Evolutionary conservation across 2,888 invertebrate species (phyloP).

Genomic region (Latrodectus elegans): DNA sequence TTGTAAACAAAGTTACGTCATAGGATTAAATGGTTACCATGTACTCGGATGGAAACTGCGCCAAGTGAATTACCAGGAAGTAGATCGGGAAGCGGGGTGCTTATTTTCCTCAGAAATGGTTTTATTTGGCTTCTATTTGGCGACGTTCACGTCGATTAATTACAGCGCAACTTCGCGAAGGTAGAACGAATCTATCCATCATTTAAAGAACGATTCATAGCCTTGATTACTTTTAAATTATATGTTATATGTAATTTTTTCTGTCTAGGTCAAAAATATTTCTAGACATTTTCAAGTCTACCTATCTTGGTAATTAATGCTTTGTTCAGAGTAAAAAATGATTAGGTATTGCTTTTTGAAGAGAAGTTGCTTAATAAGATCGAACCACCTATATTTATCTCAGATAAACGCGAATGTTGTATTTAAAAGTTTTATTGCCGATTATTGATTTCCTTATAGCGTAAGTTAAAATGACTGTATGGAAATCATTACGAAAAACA

Average conservation of each 20-base stretch:
- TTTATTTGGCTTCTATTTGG: background rate
- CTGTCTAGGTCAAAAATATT: background rate
- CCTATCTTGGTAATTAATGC: background rate
- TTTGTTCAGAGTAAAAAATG: background rate
- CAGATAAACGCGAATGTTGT: no score
- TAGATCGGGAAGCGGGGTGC: background rate
- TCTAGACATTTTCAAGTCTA: background rate
- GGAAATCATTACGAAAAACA: no score
- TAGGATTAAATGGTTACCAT: conserved; percentile 13
- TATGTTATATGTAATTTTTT: background rate
- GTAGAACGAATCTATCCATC: background rate
- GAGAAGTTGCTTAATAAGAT: no score
- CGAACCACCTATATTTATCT: no score
- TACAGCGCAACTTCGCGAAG: background rate
- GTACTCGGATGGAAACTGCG: background rate
- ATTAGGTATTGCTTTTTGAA: no score
- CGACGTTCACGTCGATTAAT: background rate
- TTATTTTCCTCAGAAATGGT: background rate
- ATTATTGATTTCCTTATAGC: no score
- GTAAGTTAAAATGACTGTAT: no score
- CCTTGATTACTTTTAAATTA: conserved; percentile 2
- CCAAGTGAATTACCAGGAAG: conserved; percentile 16
- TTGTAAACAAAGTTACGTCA: conserved; percentile 27
- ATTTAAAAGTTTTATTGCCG: no score
- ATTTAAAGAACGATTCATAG: background rate